These are phyloP conservation scores for Ciconia boyciana DNA, from an alignment of 2,113 vertebrate genomes.

Conservation along the genomic window DNA sequence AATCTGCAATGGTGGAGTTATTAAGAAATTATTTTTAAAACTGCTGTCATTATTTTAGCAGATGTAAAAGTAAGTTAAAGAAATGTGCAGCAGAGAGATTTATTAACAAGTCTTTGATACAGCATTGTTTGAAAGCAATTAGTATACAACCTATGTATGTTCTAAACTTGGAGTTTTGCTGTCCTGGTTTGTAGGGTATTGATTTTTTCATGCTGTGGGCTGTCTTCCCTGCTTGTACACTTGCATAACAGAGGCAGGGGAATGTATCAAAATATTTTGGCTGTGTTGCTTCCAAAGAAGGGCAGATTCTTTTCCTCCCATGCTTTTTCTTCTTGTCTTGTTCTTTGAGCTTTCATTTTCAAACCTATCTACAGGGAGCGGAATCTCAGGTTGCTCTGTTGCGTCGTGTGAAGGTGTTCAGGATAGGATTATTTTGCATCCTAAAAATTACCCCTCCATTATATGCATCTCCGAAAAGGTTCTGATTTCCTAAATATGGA, in stretches of 20 bases:
- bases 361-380: background rate
- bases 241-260: background rate
- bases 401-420: background rate
- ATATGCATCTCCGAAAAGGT: background rate
- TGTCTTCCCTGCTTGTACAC: background rate
- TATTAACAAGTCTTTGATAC: background rate
- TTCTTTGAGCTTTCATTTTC: background rate
- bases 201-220: background rate
- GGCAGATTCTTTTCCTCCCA: background rate
- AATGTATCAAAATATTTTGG: background rate
- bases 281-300: background rate
- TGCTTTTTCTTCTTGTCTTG: background rate
- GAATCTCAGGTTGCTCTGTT: background rate
- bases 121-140: background rate
- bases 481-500: background rate
- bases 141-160: background rate
- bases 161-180: background rate
- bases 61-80: background rate
- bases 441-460: background rate
- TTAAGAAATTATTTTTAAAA: background rate
- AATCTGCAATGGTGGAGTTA: background rate
- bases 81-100: background rate
- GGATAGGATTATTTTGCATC: background rate
- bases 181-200: background rate
- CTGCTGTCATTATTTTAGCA: background rate